Base-by-base conservation (phyloP, 1,140 invertebrate genomes). In the Tetraneura akinire region DNA sequence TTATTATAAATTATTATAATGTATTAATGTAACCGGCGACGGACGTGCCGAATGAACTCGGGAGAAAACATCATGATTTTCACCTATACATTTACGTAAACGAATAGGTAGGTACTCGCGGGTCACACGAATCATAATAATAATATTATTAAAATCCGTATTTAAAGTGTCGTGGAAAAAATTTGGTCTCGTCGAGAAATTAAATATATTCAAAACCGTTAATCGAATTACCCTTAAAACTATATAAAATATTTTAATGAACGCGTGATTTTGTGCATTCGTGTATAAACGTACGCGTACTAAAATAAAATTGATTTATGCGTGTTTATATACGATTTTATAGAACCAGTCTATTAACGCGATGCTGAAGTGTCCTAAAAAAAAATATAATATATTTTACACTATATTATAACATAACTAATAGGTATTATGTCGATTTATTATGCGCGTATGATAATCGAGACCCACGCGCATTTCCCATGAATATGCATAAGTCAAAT, bases 361-460 rank as follows among this genome's bases (percentile, higher is more conserved):
- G 21, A 14, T 29, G 23, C 14, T 37, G 32, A 37, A 8, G 32
- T 37, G 32, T 37, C 32, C 32, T 37, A 37, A 37, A n/a, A n/a
- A n/a, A 26, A 57, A 57, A 26, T 26, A 60, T 60, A 29, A 60
- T 60, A 60, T 57, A 57, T 23, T 57, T n/a, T 57, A 57, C 55
- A 57, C 26, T 57, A 57, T 57, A 57, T n/a, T n/a, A n/a, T n/a
- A n/a, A n/a, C n/a, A n/a, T n/a, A n/a, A n/a, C n/a, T n/a, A n/a
- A n/a, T n/a, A n/a, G n/a, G n/a, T n/a, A 57, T 57, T 57, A 57
- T 57, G 55, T 57, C 21, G 21, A 57, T 14, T 10, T 26, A 57
- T 26, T 23, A 57, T 57, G 55, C 55, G 14, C 26, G 26, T 26
- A 26, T 23, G 11, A 26, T 26, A 57, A 57, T 26, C 21, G 11